Evolutionary conservation across 2,113 vertebrate species (phyloP).

Genomic region (Pachypanchax playfairii): DNA sequence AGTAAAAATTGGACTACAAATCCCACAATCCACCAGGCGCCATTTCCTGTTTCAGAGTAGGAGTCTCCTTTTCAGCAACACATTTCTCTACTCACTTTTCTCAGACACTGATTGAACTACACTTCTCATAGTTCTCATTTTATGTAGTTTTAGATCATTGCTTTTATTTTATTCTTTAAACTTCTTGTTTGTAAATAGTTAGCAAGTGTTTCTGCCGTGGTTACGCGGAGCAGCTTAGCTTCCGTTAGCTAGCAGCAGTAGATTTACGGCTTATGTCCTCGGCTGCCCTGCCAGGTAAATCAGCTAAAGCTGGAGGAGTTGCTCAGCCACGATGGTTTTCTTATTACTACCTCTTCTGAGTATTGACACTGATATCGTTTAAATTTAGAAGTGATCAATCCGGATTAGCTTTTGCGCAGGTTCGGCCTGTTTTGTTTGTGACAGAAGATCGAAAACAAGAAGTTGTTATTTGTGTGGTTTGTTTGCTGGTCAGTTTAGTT

Average conservation of each 20-base stretch:
- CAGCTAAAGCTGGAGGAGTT: conserved; percentile 38
- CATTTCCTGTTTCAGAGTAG: conserved; percentile 50
- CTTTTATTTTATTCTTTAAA: background rate
- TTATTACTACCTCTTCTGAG: conserved; percentile 3
- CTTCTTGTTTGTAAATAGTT: background rate
- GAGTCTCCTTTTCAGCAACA: conserved; percentile 65
- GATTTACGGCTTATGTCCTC: conserved; percentile 72
- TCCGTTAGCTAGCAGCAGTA: conserved; percentile 50
- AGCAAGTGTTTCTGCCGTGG: conserved; percentile 10
- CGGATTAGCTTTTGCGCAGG: conserved; percentile 32
- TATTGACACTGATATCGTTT: conserved; percentile 24
- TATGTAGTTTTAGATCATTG: background rate
- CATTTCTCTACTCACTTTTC: conserved; percentile 36
- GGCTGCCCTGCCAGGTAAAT: conserved; percentile 51
- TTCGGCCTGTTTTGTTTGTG: conserved; percentile 71
- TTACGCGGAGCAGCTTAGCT: conserved; percentile 51
- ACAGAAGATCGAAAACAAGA: conserved; percentile 27
- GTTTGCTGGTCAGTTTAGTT: conserved; percentile 16
- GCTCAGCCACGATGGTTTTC: conserved; percentile 55
- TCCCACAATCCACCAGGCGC: conserved; percentile 53
- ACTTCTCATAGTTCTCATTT: background rate
- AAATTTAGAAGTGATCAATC: conserved; percentile 7
- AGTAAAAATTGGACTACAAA: conserved; percentile 57
- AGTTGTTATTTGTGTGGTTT: conserved; percentile 31
- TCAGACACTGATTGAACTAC: background rate